phyloP scores from a whole-genome alignment of 2,888 invertebrate genomes.

The Limulus polyphemus region DNA sequence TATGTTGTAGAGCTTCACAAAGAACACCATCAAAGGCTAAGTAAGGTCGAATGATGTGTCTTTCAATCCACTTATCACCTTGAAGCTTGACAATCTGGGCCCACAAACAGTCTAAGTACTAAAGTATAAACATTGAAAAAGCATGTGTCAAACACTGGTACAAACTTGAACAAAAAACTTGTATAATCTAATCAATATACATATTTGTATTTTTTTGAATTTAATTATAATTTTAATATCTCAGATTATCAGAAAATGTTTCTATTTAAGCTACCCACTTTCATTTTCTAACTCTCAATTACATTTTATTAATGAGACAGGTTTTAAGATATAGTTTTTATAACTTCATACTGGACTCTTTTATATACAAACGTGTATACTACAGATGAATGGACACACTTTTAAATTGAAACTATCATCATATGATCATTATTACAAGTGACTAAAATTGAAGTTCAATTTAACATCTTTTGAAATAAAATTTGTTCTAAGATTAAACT shows the following conservation, averaged over 20 bases:
- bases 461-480: background rate
- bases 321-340: no score
- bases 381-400: no score
- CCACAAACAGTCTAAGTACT: constrained; percentile 92
- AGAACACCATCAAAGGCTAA: constrained; percentile 87
- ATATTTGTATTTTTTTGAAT: background rate
- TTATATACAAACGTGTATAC: no score
- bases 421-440: no score
- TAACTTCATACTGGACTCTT: no score
- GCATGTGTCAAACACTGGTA: background rate
- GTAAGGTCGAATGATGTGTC: constrained; percentile 89
- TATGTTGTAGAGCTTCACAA: constrained; percentile 92
- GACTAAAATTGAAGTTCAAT: background rate
- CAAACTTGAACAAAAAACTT: background rate
- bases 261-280: no score
- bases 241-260: no score
- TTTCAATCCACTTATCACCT: constrained; percentile 92
- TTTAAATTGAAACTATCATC: no score
- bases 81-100: constrained; percentile 80
- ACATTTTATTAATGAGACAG: no score
- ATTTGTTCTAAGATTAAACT: no score
- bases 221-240: no score
- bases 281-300: no score
- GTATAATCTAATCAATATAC: constrained; percentile 1
- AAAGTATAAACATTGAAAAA: constrained; percentile 11